These are phyloP conservation scores for Mycteria americana DNA, from an alignment of 2,797 vertebrate genomes.

Conservation along the genomic window DNA sequence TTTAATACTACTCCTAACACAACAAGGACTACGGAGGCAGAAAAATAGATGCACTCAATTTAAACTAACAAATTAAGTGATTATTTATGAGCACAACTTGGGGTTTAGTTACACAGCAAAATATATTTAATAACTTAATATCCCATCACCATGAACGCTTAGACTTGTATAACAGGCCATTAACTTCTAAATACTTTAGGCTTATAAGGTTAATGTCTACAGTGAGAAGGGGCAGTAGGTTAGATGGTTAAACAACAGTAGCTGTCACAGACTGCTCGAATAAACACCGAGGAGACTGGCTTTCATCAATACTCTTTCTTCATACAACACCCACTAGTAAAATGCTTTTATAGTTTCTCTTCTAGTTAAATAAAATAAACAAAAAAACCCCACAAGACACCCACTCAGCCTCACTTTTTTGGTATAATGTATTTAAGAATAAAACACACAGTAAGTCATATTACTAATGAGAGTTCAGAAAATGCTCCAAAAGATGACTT, in stretches of 20 bases:
- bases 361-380: neutral
- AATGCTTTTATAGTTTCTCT: neutral
- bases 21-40: neutral
- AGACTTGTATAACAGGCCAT: slow-evolving; percentile 71
- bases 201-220: slow-evolving; percentile 60
- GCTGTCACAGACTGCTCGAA: neutral
- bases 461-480: neutral
- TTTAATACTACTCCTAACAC: slow-evolving; percentile 4
- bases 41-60: slow-evolving; percentile 50
- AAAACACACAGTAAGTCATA: neutral
- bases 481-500: neutral
- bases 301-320: neutral
- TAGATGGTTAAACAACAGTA: slow-evolving; percentile 48
- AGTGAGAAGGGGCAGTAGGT: slow-evolving; percentile 9
- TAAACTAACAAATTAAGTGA: slow-evolving; percentile 44
- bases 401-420: neutral
- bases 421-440: neutral
- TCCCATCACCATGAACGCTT: slow-evolving; percentile 53
- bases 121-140: slow-evolving; percentile 71
- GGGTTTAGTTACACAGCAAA: slow-evolving; percentile 64
- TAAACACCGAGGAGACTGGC: neutral
- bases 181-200: slow-evolving; percentile 65
- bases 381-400: neutral
- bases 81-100: slow-evolving; percentile 57
- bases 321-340: neutral